Conservation (phyloP, 2,797 vertebrate genomes). For the Thalassophryne amazonica region DNA sequence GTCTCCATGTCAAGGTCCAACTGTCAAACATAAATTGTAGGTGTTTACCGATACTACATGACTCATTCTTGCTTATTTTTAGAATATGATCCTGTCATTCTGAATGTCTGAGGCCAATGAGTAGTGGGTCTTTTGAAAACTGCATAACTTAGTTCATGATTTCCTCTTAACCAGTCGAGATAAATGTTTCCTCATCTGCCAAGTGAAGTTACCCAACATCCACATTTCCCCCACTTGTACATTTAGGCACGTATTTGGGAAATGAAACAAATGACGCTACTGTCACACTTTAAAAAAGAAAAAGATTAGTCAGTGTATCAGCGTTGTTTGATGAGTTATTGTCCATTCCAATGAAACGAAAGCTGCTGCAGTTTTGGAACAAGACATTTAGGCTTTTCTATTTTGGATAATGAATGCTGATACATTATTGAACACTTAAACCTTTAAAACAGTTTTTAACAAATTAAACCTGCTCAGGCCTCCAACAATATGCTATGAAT, state of each 20-base stretch:
- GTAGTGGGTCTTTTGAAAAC: not conserved
- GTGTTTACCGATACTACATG: no score
- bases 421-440: no score
- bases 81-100: not conserved
- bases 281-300: not conserved
- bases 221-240: slow-evolving; percentile 9
- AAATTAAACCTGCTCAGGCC: no score
- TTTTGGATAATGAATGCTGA: no score
- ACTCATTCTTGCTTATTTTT: no score
- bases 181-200: not conserved
- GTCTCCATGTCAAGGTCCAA: no score
- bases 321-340: no score
- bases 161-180: slow-evolving; percentile 23
- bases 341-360: not conserved
- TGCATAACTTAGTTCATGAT: not conserved
- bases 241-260: slow-evolving; percentile 29
- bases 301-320: no score
- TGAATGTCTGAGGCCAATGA: not conserved
- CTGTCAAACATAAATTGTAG: no score
- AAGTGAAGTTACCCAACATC: slow-evolving; percentile 30
- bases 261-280: slow-evolving; percentile 34
- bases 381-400: no score
- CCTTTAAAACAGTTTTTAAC: no score
- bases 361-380: not conserved
- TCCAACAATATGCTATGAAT: no score